phyloP scores from a whole-genome alignment of 2,113 vertebrate species.

The Chaetura pelagica region DNA sequence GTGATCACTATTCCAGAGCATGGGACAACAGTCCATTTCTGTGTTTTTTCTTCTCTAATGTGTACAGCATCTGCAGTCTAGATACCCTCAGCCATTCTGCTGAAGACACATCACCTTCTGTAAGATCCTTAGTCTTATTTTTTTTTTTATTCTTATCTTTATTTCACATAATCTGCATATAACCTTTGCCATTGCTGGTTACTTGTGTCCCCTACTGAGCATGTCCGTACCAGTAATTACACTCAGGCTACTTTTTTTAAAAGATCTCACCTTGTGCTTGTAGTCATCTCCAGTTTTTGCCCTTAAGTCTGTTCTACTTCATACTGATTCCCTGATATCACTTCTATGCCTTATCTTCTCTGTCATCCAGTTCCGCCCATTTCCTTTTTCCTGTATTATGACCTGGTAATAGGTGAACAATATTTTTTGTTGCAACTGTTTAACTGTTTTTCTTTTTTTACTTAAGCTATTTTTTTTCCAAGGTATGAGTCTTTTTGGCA shows the following conservation, averaged over 20 bases:
- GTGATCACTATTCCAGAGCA: fast-evolving
- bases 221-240: background rate
- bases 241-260: background rate
- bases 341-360: background rate
- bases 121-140: background rate
- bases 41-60: background rate
- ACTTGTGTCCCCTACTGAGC: background rate
- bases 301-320: background rate
- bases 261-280: background rate
- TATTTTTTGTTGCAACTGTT: background rate
- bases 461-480: background rate
- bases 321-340: background rate
- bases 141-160: background rate
- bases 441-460: background rate
- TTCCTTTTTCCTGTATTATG: background rate
- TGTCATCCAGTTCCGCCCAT: background rate
- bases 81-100: background rate
- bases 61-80: background rate
- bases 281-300: background rate
- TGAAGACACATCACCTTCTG: background rate
- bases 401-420: background rate
- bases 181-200: background rate
- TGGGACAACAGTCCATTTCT: background rate
- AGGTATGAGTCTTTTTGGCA: background rate
- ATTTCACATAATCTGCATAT: background rate